Percentiles rank a stretch among this genome's conserved stretches.
phyloP scores from a whole-genome alignment of 2,113 vertebrate genomes.

The Tricholaema leucomelas region DNA sequence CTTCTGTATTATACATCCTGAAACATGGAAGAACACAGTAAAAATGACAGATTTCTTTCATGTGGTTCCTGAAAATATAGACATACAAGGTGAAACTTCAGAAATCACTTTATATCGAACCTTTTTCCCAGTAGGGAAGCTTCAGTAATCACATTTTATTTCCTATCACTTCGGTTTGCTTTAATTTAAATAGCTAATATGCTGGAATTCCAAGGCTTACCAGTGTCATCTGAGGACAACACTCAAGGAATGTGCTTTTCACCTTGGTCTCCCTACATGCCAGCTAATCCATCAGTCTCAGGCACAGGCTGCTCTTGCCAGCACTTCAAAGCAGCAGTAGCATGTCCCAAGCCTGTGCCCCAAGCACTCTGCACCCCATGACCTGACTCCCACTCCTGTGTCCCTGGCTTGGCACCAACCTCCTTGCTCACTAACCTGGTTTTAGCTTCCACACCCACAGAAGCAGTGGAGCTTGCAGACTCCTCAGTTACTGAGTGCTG shows the following conservation, averaged over 20 bases:
- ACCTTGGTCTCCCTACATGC: background rate
- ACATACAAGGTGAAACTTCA: background rate
- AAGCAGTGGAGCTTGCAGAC: conserved; percentile 80
- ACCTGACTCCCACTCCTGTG: background rate
- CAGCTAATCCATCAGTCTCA: background rate
- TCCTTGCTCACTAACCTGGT: conserved; percentile 77
- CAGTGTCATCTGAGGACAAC: background rate
- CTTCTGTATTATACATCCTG: background rate
- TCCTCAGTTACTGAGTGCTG: conserved; percentile 85
- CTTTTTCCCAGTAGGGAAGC: background rate
- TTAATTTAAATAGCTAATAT: background rate
- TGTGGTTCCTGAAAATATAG: background rate
- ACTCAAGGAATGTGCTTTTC: background rate
- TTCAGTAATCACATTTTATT: background rate
- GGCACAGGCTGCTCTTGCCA: background rate
- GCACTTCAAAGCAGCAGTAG: background rate
- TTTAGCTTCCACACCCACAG: conserved; percentile 85
- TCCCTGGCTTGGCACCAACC: background rate
- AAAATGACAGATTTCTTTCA: background rate
- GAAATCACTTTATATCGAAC: background rate
- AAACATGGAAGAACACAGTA: background rate
- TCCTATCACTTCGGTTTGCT: background rate
- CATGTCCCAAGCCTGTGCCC: background rate
- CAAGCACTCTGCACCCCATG: background rate
- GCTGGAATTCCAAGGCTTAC: background rate